phyloP scores from a whole-genome alignment of 2,797 vertebrate species.

The Phrynocephalus forsythii region DNA sequence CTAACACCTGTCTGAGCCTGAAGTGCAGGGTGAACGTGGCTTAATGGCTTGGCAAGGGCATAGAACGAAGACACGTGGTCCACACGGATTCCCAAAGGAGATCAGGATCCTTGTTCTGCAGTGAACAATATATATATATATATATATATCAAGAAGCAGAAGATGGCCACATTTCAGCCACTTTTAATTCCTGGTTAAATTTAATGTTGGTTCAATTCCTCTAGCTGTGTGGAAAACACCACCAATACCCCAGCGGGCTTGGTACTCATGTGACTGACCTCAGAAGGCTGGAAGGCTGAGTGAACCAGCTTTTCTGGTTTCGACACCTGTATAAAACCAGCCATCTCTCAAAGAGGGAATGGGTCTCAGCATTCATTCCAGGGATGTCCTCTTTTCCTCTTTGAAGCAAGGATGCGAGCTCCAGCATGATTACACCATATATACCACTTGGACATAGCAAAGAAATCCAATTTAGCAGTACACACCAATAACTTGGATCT shows the following conservation, averaged over 20 bases:
- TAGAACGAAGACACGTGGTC: conserved; percentile 31
- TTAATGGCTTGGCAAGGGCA: conserved; percentile 67
- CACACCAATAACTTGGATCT: conserved; percentile 4
- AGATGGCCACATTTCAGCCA: background rate
- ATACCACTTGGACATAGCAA: background rate
- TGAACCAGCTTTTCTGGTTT: background rate
- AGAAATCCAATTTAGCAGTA: background rate
- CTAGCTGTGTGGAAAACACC: no score
- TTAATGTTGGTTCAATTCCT: no score
- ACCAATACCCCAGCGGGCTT: no score
- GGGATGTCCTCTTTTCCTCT: background rate
- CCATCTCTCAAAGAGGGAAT: background rate
- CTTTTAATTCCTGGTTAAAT: no score
- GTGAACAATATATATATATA: background rate
- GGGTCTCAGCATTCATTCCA: conserved; percentile 22
- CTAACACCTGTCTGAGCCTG: conserved; percentile 69
- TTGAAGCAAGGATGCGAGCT: background rate
- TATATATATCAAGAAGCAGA: background rate
- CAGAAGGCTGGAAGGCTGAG: no score
- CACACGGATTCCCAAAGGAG: conserved; percentile 41
- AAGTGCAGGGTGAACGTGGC: conserved; percentile 63
- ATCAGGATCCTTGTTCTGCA: conserved; percentile 16
- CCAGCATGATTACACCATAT: background rate
- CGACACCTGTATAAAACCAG: background rate
- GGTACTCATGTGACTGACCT: no score